A percentile compares a stretch with the other conserved stretches of the same genome.
phyloP scores from a whole-genome alignment of 2,797 vertebrate genomes.

The Phataginus tricuspis region DNA sequence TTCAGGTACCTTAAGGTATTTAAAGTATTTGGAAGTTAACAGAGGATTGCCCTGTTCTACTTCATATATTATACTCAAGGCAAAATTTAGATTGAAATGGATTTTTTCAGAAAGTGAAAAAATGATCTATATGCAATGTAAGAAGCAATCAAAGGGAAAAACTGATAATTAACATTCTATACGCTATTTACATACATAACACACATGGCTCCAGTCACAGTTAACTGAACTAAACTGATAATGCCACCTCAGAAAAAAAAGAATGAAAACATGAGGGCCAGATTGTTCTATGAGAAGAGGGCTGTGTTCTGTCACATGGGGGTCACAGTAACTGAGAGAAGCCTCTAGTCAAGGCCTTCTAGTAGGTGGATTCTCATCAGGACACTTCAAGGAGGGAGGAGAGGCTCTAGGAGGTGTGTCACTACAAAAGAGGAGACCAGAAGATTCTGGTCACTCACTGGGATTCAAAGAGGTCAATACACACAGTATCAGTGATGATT shows the following conservation, averaged over 20 bases:
- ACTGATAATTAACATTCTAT: background rate
- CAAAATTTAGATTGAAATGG: background rate
- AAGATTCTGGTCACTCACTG: background rate
- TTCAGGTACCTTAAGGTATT: background rate
- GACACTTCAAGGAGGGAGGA: accelerated
- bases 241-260: background rate
- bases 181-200: background rate
- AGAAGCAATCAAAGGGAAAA: background rate
- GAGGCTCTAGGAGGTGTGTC: background rate
- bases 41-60: background rate
- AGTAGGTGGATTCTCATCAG: background rate
- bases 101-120: background rate
- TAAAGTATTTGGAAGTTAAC: background rate
- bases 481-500: background rate
- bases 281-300: background rate
- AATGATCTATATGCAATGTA: background rate
- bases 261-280: background rate
- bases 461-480: background rate
- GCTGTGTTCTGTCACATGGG: accelerated
- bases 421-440: background rate
- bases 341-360: no score
- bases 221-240: background rate
- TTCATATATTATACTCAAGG: background rate
- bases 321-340: background rate
- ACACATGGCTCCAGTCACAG: background rate